Base-by-base conservation (phyloP, 2,113 vertebrate genomes). In the Emydocephalus ijimae region DNA sequence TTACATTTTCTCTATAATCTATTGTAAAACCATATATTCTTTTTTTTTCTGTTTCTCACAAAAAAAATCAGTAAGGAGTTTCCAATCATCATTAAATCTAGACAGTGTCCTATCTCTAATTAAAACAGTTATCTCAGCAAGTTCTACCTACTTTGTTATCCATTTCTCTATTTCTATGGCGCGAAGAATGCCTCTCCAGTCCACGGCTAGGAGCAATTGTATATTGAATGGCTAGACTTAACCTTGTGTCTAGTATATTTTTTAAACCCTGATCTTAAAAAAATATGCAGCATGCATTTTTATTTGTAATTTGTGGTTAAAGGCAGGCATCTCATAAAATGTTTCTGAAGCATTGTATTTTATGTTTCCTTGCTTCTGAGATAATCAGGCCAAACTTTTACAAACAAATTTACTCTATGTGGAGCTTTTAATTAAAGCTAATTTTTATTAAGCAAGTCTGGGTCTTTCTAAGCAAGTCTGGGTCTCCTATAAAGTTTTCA, bases 401-500 rank as follows among this genome's bases (percentile, higher is more conserved):
- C 74, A 69, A 55, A 90, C 10, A 69, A 10, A 91, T 23, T 26
- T 2, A 20, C 43, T 87, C 18, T 61, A 52, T 52, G 5, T 87
- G n/a, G 45, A 91, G 48, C 8, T 50, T 50, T 50, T 50, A 50
- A 50, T 50, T 50, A 50, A 50, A 50, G 21, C 64, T 85, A 48
- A 74, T 57, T 92, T 95, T 85, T 54, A 43, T 29, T 91, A 69
- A 7, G n/a, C n/a, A n/a, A n/a, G n/a, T n/a, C n/a, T n/a, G n/a
- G n/a, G n/a, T n/a, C 54, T 95, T 94, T 92, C 87, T 87, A 24
- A 90, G 52, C 74, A 57, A n/a, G 54, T 89, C 52, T 92, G 61
- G 86, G 11, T 93, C 15, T 34, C 3, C 0, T 48, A 39, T 88
- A 55, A 54, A 95, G 39, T 3, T 89, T 52, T 26, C 69, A 20